Percentiles rank a stretch among this genome's conserved stretches.
Evolutionary conservation across 37 sponge, comb jelly and placozoan species (phyloP).

Genomic region (Lycopodina hypogea): DNA sequence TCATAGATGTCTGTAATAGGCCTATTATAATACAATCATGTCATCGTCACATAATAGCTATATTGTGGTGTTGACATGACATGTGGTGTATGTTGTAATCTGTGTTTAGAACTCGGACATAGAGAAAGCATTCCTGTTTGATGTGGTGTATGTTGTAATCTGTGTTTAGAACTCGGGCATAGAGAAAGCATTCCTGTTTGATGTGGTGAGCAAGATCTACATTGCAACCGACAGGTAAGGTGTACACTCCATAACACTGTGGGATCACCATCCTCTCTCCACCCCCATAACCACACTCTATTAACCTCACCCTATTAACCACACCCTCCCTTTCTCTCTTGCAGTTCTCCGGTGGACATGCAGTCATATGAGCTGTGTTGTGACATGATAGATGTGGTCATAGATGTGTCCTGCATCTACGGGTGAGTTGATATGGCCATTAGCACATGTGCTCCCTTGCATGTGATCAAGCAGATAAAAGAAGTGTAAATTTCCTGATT

Average conservation of each 20-base stretch:
- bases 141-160: too few species aligned
- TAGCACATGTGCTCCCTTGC: not conserved
- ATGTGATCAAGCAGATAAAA: not conserved
- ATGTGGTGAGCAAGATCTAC: slow-evolving; percentile 93
- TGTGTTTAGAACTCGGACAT: slow-evolving; percentile 76
- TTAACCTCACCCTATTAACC: too few species aligned
- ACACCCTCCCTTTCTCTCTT: not conserved
- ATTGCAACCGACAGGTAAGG: slow-evolving; percentile 83
- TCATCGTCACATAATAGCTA: too few species aligned
- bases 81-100: too few species aligned
- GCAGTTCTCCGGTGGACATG: slow-evolving; percentile 50
- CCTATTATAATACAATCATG: too few species aligned
- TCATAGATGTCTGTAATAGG: too few species aligned
- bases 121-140: slow-evolving; percentile 95
- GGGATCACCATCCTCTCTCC: not conserved
- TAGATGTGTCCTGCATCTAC: slow-evolving; percentile 96
- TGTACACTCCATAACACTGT: not conserved
- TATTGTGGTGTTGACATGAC: not conserved
- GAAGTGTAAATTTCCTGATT: too few species aligned
- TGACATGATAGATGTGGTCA: slow-evolving; percentile 97
- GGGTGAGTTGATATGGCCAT: slow-evolving; percentile 70
- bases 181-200: slow-evolving; percentile 95
- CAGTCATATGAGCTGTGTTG: slow-evolving; percentile 92
- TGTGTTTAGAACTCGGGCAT: slow-evolving; percentile 77
- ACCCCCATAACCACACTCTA: not conserved